A percentile compares a stretch with the other conserved stretches of the same genome.
Evolutionary conservation across 2,113 vertebrate species (phyloP).

Genomic region (Bombycilla garrulus): DNA sequence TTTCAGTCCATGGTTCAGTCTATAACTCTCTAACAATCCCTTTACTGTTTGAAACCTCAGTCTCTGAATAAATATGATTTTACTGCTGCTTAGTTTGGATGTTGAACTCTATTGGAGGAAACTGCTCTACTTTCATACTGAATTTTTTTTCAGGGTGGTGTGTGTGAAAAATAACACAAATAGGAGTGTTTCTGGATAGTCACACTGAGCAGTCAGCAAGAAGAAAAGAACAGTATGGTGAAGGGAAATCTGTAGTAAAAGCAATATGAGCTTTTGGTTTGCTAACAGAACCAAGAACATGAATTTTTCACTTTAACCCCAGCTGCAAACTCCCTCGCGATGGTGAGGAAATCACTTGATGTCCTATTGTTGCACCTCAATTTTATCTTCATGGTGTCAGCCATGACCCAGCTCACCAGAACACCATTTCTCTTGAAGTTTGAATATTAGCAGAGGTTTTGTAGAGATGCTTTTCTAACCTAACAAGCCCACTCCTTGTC

Average conservation of each 20-base stretch:
- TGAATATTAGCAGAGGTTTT: background rate
- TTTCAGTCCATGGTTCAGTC: background rate
- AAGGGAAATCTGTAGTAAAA: constrained; percentile 51
- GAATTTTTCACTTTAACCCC: constrained; percentile 11
- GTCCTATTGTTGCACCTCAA: background rate
- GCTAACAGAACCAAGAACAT: background rate
- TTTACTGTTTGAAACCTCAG: constrained; percentile 48
- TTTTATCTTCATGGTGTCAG: background rate
- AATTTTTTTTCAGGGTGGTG: constrained; percentile 70
- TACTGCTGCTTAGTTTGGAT: constrained; percentile 54
- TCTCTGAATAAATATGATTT: constrained; percentile 39
- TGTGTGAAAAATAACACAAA: constrained; percentile 61
- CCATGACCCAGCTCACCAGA: background rate
- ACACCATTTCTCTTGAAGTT: background rate
- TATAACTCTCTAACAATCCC: background rate
- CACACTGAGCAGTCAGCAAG: constrained; percentile 37
- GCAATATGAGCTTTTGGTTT: constrained; percentile 15
- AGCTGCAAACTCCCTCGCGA: background rate
- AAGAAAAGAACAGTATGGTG: constrained; percentile 32
- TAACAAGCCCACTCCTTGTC: background rate
- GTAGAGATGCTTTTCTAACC: background rate
- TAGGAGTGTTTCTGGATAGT: constrained; percentile 42
- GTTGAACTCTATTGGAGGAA: constrained; percentile 44
- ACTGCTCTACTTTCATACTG: constrained; percentile 39
- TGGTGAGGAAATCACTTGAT: background rate